Evolutionary conservation across 2,797 vertebrate species (phyloP), one percentile per base, ranked within the genome.

Genomic region (Hyperoplus immaculatus): DNA sequence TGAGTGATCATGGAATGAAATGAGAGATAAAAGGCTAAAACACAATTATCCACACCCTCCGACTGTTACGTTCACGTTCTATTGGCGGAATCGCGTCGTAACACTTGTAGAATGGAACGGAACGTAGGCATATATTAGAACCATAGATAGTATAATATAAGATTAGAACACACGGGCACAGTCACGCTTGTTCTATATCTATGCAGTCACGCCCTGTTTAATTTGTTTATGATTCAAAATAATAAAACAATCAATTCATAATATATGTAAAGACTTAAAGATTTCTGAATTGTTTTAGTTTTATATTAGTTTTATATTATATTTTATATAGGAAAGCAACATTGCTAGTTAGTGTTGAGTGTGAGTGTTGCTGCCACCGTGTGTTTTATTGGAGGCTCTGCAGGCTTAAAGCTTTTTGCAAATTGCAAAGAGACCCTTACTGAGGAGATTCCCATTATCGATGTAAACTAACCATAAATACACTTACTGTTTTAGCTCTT

Each of bases 341-440:
- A 15, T 49, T 6, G 43, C 4, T 8, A 56, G 3, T 11, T 11
- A 36, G 14, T 63, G 2, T 6, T 59, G 18, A n/a, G 56, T 79
- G 59, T 29, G 53, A 66, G 50, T 43, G 54, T 49, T 79, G 61
- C 66, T 83, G 75, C 81, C 83, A 58, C 67, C 78, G 0, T 66
- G 81, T 85, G 86, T 63, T 73, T 60, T 0, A 55, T 2, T 0
- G 3, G 14, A 12, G 49, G 41, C 42, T 2, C 9, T 82, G 49
- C 75, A 75, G 0, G 9, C 10, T 55, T 8, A 42, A 45, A 61
- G 10, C 36, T 36, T 47, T 6, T 53, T 39, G 4, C 1, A 15
- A 55, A 42, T 4, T 36, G 21, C 51, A 51, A 68, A 55, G 42
- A 58, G 38, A 36, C 38, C 18, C 39, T 59, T 42, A 11, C 8